Evolutionary conservation across 2,797 vertebrate species (phyloP).

Genomic region (Coregonus suidteri): DNA sequence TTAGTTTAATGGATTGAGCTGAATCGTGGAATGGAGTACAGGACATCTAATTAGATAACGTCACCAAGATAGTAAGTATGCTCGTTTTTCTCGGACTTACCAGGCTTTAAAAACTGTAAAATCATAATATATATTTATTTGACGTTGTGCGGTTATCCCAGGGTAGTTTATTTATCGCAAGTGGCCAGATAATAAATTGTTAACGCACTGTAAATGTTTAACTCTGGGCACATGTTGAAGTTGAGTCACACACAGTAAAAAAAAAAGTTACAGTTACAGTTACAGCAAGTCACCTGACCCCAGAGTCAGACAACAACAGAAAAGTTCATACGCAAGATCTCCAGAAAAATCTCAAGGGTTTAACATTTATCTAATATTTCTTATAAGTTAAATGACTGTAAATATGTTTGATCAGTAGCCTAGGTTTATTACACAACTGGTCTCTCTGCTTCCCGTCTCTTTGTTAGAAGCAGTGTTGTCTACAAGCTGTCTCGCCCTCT

Average conservation of each 20-base stretch:
- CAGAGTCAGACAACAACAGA: not conserved
- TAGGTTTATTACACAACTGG: not conserved
- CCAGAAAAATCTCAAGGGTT: not conserved
- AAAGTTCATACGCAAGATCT: conserved; percentile 3
- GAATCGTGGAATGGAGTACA: conserved; percentile 52
- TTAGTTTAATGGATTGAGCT: conserved; percentile 29
- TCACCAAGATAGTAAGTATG: conserved; percentile 59
- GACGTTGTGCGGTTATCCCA: not conserved
- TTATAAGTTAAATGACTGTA: not conserved
- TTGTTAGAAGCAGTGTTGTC: not conserved
- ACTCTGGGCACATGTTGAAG: conserved; percentile 1
- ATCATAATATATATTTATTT: not conserved
- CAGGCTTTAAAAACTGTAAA: not conserved
- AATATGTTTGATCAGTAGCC: not conserved
- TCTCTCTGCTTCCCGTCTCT: not conserved
- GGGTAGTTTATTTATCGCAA: not conserved
- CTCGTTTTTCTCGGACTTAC: not conserved
- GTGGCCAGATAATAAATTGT: not conserved
- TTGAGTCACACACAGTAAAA: not conserved
- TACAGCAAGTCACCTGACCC: conserved; percentile 15
- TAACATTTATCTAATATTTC: not conserved
- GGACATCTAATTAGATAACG: conserved; percentile 63
- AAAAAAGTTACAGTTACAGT: not conserved
- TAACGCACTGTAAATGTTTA: conserved; percentile 1
- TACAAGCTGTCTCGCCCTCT: too few species aligned